phyloP scores from a whole-genome alignment of 2,113 vertebrate genomes.

The Coptodon rendalli region DNA sequence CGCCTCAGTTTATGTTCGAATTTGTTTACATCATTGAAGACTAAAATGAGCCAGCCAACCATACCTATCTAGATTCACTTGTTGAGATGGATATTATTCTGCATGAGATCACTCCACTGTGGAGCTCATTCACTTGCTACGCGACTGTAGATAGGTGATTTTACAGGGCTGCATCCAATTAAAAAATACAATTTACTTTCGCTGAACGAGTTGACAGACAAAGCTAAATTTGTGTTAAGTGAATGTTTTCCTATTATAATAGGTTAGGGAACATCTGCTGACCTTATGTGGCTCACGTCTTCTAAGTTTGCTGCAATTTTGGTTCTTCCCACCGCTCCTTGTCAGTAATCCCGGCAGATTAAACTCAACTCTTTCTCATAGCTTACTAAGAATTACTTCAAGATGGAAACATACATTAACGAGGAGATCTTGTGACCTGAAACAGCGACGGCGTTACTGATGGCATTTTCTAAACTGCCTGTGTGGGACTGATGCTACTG shows the following conservation, averaged over 20 bases:
- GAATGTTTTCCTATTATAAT: neutral
- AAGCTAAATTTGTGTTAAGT: neutral
- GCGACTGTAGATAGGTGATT: neutral
- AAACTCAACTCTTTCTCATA: neutral
- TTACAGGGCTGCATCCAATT: neutral
- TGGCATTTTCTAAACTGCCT: neutral
- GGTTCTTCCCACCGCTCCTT: neutral
- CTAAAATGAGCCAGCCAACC: slow-evolving; percentile 11
- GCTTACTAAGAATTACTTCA: neutral
- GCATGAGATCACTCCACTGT: neutral
- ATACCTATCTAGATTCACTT: slow-evolving; percentile 11
- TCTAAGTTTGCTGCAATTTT: neutral
- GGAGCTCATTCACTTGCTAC: neutral
- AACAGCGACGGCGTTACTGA: rapidly evolving
- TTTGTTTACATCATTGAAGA: slow-evolving; percentile 29
- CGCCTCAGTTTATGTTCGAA: neutral
- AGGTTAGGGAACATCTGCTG: neutral
- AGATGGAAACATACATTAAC: neutral
- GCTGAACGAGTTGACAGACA: neutral
- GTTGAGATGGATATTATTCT: neutral
- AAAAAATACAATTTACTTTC: neutral
- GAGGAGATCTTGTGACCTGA: neutral
- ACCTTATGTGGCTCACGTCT: neutral
- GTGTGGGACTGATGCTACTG: neutral
- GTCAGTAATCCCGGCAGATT: neutral